Percentiles rank a stretch among this genome's conserved stretches.
phyloP scores from a whole-genome alignment of 1,140 invertebrate species.

The Macrobrachium rosenbergii region DNA sequence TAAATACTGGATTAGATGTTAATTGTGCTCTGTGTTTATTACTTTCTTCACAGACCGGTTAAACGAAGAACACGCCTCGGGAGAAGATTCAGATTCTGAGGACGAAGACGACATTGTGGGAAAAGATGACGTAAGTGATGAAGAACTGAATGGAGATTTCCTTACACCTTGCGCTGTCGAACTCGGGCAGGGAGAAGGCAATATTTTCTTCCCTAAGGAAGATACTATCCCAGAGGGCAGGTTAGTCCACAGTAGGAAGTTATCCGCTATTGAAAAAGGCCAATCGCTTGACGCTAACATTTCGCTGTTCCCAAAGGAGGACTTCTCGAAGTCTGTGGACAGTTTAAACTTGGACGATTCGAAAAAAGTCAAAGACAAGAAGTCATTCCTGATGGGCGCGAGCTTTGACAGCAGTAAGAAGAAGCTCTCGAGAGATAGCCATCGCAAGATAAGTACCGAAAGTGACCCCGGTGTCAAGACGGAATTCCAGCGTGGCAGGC shows the following conservation, averaged over 20 bases:
- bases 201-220: neutral
- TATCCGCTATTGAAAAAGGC: too few species aligned
- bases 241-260: too few species aligned
- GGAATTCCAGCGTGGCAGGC: conserved; percentile 13
- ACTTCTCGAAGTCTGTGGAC: neutral
- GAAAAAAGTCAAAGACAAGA: neutral
- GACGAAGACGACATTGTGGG: conserved; percentile 65
- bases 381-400: neutral
- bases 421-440: conserved; percentile 43
- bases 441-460: conserved; percentile 47
- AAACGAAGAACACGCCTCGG: conserved; percentile 42
- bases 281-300: too few species aligned
- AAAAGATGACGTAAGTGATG: conserved; percentile 51
- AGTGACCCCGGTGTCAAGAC: conserved; percentile 55
- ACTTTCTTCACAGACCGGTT: conserved; percentile 40
- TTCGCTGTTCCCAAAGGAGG: too few species aligned
- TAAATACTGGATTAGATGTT: too few species aligned
- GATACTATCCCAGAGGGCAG: too few species aligned
- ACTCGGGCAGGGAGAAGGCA: neutral
- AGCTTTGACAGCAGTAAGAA: conserved; percentile 34
- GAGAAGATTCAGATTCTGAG: conserved; percentile 59
- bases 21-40: neutral
- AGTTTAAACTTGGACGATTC: neutral
- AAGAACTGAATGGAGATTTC: conserved; percentile 33
- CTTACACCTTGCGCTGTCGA: neutral